Percentiles rank a stretch among this genome's conserved stretches.
Conservation (phyloP, 2,113 vertebrate genomes). For the Lanius ludovicianus region DNA sequence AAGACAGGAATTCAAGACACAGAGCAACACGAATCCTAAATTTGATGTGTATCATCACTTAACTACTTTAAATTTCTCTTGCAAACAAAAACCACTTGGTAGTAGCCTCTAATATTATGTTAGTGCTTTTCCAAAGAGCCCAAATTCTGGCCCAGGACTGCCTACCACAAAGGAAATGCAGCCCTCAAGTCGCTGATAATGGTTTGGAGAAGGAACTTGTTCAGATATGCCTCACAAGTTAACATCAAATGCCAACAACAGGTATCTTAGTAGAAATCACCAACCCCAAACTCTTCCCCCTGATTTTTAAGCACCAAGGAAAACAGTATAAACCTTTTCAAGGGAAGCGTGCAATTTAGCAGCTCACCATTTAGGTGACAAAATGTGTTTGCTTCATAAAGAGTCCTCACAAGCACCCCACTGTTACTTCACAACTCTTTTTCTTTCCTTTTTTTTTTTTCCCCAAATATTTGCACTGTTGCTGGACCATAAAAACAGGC, state of each 20-base stretch:
- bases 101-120: neutral
- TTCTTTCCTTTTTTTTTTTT: neutral
- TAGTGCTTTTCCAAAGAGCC: slow-evolving; percentile 19
- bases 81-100: neutral
- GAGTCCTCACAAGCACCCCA: neutral
- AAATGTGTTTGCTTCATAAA: slow-evolving; percentile 28
- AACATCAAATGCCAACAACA: neutral
- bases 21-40: neutral
- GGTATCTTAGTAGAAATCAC: neutral
- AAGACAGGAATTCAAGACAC: neutral
- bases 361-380: slow-evolving; percentile 35
- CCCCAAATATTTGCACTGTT: neutral
- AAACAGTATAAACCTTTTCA: slow-evolving; percentile 54
- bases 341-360: slow-evolving; percentile 7
- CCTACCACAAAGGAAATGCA: slow-evolving; percentile 16
- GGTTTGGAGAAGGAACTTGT: slow-evolving; percentile 14
- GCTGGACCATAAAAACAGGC: slow-evolving; percentile 67
- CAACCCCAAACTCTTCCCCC: neutral
- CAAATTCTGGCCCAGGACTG: neutral
- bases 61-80: slow-evolving; percentile 22
- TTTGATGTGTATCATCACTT: neutral
- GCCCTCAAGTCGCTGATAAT: neutral
- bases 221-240: slow-evolving; percentile 22
- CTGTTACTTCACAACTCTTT: slow-evolving; percentile 24
- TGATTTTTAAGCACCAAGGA: neutral